phyloP scores from a whole-genome alignment of 2,797 vertebrate species.

The Parambassis ranga region DNA sequence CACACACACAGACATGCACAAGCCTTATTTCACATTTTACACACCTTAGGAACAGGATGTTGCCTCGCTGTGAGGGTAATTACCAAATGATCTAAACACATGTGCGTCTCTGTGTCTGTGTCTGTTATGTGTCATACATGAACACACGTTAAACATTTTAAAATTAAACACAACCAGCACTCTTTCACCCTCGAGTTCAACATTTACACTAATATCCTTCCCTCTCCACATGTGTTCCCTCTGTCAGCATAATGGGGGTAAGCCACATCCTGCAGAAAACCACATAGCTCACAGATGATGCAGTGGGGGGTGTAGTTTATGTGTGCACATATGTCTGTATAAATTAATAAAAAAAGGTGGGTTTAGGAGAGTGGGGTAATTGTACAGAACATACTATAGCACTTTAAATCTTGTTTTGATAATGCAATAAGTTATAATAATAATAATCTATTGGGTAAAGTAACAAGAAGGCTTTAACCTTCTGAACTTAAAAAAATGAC shows the following conservation, averaged over 20 bases:
- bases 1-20: too few species aligned
- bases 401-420: background rate
- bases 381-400: background rate
- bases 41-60: constrained; percentile 9
- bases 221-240: background rate
- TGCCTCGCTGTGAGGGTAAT: background rate
- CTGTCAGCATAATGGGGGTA: constrained; percentile 13
- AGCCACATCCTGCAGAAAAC: constrained; percentile 68
- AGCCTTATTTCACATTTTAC: background rate
- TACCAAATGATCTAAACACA: background rate
- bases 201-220: background rate
- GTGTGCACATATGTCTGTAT: background rate
- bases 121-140: background rate
- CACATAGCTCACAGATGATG: constrained; percentile 26
- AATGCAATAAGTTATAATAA: too few species aligned
- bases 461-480: background rate
- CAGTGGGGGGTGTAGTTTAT: background rate
- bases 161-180: background rate
- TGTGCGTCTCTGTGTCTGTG: background rate
- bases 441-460: too few species aligned
- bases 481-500: too few species aligned
- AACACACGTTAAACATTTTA: too few species aligned
- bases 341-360: background rate
- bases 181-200: background rate
- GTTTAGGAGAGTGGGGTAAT: too few species aligned